phyloP scores from a whole-genome alignment of 2,888 invertebrate genomes.

The Theretra japonica region DNA sequence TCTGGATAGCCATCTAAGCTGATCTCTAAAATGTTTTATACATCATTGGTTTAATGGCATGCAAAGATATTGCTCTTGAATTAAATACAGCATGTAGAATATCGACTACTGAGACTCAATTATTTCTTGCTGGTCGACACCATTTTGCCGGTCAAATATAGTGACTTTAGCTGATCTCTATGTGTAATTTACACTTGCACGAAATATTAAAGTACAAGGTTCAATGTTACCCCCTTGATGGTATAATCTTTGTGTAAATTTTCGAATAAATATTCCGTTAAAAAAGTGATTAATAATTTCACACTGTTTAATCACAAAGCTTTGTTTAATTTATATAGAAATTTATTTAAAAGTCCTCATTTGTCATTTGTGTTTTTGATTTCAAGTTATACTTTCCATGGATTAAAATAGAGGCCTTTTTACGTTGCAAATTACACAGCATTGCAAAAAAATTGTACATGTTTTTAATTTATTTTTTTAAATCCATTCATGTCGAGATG shows the following conservation, averaged over 20 bases:
- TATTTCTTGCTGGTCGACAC: too few relatives aligned
- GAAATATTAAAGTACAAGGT: not conserved
- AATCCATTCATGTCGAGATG: conserved; percentile 24
- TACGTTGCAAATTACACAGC: conserved; percentile 21
- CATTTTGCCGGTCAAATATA: too few relatives aligned
- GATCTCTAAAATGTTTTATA: too few relatives aligned
- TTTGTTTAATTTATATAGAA: not conserved
- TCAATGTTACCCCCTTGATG: not conserved
- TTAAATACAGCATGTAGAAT: too few relatives aligned
- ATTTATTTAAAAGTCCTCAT: not conserved
- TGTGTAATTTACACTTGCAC: not conserved
- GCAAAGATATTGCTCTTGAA: too few relatives aligned
- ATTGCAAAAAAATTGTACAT: conserved; percentile 20
- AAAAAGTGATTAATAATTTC: conserved; percentile 3
- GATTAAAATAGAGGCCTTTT: not conserved
- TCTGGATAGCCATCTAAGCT: too few relatives aligned
- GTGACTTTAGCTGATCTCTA: not conserved
- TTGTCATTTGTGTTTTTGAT: not conserved
- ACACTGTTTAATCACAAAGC: not conserved
- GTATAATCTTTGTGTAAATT: not conserved
- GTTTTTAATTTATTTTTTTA: conserved; percentile 12
- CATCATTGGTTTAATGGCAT: too few relatives aligned
- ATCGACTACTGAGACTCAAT: too few relatives aligned
- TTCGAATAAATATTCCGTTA: conserved; percentile 10
- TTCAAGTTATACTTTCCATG: not conserved